Evolutionary conservation across 2,797 vertebrate species (phyloP).

Genomic region (Rhynchonycteris naso): DNA sequence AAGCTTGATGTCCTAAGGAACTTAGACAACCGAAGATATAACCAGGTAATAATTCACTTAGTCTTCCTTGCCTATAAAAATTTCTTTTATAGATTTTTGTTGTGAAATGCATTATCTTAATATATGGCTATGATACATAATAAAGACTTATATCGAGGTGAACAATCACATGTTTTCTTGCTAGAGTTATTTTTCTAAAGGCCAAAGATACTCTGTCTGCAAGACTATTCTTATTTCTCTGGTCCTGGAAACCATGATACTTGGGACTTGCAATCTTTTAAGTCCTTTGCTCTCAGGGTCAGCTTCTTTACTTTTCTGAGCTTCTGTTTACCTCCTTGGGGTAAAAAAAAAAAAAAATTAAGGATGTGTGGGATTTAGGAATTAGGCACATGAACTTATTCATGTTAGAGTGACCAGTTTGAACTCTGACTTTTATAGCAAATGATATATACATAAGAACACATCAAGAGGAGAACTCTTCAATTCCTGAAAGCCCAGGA

Average conservation of each 20-base stretch:
- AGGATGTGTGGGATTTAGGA: constrained; percentile 5
- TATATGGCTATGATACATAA: background rate
- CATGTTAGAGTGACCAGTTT: constrained; percentile 38
- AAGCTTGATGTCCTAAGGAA: constrained; percentile 13
- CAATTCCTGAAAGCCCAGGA: background rate
- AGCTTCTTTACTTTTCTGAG: constrained; percentile 16
- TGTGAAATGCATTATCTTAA: constrained; percentile 6
- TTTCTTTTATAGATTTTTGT: background rate
- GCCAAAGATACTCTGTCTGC: background rate
- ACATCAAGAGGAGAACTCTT: background rate
- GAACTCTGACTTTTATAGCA: constrained; percentile 43
- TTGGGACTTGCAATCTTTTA: background rate
- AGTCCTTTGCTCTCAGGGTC: background rate
- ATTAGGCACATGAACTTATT: constrained; percentile 25
- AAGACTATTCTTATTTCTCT: background rate
- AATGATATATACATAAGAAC: background rate
- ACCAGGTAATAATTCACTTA: background rate
- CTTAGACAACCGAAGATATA: background rate
- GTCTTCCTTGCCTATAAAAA: background rate
- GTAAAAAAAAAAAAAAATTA: too few relatives aligned
- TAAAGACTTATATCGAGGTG: background rate
- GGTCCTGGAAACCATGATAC: background rate
- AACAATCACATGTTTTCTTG: background rate
- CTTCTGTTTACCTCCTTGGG: constrained; percentile 8
- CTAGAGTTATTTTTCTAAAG: constrained; percentile 16